Evolutionary conservation across 2,113 vertebrate species (phyloP).

Genomic region (Python bivittatus): DNA sequence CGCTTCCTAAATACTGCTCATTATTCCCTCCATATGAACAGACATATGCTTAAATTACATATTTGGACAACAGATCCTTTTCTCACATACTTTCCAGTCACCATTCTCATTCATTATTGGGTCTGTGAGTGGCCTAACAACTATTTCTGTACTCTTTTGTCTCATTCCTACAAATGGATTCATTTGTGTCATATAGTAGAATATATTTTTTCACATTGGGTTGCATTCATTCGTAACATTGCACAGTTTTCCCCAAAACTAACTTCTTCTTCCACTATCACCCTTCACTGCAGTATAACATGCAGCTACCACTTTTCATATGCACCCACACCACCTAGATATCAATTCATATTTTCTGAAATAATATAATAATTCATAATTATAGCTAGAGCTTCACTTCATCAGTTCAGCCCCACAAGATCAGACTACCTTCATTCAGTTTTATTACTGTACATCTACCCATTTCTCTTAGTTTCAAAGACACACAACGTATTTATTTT

Average conservation of each 20-base stretch:
- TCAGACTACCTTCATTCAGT: background rate
- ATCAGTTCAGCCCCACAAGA: background rate
- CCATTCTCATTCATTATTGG: background rate
- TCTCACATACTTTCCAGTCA: background rate
- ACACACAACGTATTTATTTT: background rate
- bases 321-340: background rate
- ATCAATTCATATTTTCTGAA: background rate
- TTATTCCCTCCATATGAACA: background rate
- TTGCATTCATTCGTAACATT: background rate
- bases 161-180: background rate
- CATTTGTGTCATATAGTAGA: background rate
- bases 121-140: background rate
- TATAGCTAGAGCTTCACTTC: background rate
- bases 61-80: background rate
- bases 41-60: background rate
- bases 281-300: background rate
- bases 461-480: background rate
- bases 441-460: background rate
- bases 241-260: background rate
- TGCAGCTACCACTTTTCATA: background rate
- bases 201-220: background rate
- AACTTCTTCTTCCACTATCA: background rate
- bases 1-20: background rate
- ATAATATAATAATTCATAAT: background rate
- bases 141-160: background rate